Percentiles rank a stretch among this genome's conserved stretches.
Conservation (phyloP, 1,140 invertebrate species). For the Drosophila eugracilis region DNA sequence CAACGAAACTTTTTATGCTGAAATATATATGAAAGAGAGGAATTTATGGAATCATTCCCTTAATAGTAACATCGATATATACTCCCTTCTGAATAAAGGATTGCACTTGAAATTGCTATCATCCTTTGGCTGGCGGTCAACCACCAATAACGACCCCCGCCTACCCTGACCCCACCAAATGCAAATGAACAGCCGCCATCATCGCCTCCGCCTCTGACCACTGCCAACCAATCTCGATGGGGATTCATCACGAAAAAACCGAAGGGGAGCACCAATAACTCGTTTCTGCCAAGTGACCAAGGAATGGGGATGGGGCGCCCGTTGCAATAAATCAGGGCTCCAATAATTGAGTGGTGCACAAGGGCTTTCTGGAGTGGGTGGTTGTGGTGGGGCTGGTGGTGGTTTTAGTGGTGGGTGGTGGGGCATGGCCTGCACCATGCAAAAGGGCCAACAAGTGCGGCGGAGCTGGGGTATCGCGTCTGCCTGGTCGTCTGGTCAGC, state of each 20-base stretch:
- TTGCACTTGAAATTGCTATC: slow-evolving; percentile 67
- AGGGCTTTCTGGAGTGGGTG: no score
- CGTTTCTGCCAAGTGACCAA: slow-evolving; percentile 54
- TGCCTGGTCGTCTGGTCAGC: slow-evolving; percentile 64
- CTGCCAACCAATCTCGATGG: slow-evolving; percentile 31
- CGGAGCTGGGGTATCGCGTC: slow-evolving; percentile 54
- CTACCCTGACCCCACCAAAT: slow-evolving; percentile 42
- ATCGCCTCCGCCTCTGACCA: slow-evolving; percentile 10
- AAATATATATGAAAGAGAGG: background rate
- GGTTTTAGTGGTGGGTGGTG: background rate
- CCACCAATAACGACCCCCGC: slow-evolving; percentile 73
- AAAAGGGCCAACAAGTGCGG: slow-evolving; percentile 52
- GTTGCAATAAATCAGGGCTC: slow-evolving; percentile 76
- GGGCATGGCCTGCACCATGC: background rate
- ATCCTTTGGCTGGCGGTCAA: slow-evolving; percentile 65
- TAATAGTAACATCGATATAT: slow-evolving; percentile 52
- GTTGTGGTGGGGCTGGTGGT: slow-evolving; percentile 14
- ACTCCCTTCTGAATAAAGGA: slow-evolving; percentile 36
- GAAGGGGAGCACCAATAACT: slow-evolving; percentile 67
- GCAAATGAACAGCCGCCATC: slow-evolving; percentile 71
- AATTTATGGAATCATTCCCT: slow-evolving; percentile 7
- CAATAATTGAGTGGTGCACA: slow-evolving; percentile 76
- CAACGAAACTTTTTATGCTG: background rate
- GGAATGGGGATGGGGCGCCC: slow-evolving; percentile 40
- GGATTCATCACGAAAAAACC: slow-evolving; percentile 43